Conservation (phyloP, 2,113 vertebrate species). For the Leptobrachium ailaonicum region DNA sequence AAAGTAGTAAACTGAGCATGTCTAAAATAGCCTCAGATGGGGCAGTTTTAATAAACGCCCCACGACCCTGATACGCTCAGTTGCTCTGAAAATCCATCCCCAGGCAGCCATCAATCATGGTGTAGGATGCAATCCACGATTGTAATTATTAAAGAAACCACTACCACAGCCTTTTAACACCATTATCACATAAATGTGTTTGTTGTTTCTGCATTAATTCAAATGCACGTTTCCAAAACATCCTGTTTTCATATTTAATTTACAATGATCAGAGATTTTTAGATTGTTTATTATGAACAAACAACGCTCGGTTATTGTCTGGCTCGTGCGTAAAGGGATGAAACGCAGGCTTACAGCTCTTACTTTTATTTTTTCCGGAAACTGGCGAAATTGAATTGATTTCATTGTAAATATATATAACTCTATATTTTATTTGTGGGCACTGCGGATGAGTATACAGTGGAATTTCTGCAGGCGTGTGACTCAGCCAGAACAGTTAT, state of each 20-base stretch:
- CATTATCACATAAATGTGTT: too few species aligned
- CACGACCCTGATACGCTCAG: too few species aligned
- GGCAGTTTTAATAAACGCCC: too few species aligned
- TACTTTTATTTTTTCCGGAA: neutral
- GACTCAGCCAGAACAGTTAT: slow-evolving; percentile 1
- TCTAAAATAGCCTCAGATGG: too few species aligned
- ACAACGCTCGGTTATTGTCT: neutral
- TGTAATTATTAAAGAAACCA: too few species aligned
- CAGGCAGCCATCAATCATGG: too few species aligned
- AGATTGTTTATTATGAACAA: neutral
- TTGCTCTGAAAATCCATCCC: too few species aligned
- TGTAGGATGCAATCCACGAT: too few species aligned
- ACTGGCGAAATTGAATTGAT: neutral
- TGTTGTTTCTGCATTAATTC: too few species aligned
- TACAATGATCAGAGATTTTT: neutral
- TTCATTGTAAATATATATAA: neutral
- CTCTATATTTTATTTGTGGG: neutral
- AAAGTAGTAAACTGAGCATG: too few species aligned
- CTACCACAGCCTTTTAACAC: too few species aligned
- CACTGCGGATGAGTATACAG: neutral
- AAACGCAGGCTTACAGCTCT: neutral
- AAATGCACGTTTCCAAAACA: too few species aligned
- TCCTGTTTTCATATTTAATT: neutral
- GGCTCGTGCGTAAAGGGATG: neutral
- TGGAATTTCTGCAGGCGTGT: neutral